Base-by-base conservation (phyloP, 2,888 invertebrate genomes). In the Plutella xylostella region DNA sequence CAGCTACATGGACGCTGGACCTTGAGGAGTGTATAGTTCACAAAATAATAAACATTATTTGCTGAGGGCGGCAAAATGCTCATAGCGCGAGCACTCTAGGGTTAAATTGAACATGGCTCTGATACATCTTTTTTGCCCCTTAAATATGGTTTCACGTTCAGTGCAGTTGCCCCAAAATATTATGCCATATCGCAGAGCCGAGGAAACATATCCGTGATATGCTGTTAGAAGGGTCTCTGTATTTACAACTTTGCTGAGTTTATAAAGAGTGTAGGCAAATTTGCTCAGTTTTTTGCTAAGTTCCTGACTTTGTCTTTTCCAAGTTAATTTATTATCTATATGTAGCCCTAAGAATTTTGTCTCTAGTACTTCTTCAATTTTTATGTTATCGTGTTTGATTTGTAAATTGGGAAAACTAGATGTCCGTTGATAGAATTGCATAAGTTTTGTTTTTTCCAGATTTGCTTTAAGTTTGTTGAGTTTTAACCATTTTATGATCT, bases 111-210 rank as follows among this genome's bases (percentile, higher is more conserved):
- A 45, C 14, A 48, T 34, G 4, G 47, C 35, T 18, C 45, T 31
- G 4, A 47, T 11, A 21, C 47, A 47, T 22, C 30, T 18, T 34
- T 42, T 42, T 25, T 46, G 46, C 2, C 43, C 25, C 20, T 21
- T 42, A 18, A 46, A 46, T 6, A 20, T 25, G 4, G 2, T 15
- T 6, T 31, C 30, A 11, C n/a, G 42, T 1, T 45, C 28, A 14
- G 25, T 42, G 6, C 33, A 35, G 37, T 45, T 45, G 11, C 45
- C 47, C 47, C 47, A 47, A n/a, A 47, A 47, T 18, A 47, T 47
- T 4, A 47, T 18, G 14, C 47, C 47, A 31, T 45, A 47, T 25
- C 47, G 37, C n/a, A 47, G 14, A 2, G 20, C 42, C 19, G 47
- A 45, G 14, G 38, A 17, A 14, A 42, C 43, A 22, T 20, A 15